Evolutionary conservation across 1,140 invertebrate species (phyloP), one percentile per base, ranked within the genome.

Genomic region (Ceratina calcarata): DNA sequence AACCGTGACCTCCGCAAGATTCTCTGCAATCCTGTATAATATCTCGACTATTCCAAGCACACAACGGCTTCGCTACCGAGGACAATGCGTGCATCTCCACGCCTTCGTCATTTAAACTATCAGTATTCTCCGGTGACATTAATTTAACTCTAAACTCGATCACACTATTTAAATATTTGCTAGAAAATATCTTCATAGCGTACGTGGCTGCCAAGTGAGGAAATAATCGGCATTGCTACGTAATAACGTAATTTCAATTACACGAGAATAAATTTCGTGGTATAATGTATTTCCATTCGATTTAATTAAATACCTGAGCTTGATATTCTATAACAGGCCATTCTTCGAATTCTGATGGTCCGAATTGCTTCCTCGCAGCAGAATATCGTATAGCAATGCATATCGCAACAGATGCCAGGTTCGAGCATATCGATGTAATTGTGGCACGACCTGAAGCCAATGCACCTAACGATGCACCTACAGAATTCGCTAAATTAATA

Each of bases 251-350:
- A 60, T 67, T 67, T 76, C 67, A 75, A 85, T 79, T 71, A 3
- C 32, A 45, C 51, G 24, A 64, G 20, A 57, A 49, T 72, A 32
- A 32, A 72, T 66, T 73, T 57, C 13, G 37, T 55, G 3, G 20
- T n/a, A 24, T 6, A 10, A 45, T 45, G 10, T 0, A 4, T 62
- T 53, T 68, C n/a, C 12, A 45, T 76, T 55, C 13, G 1, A 45
- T 0, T 68, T 3, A 93, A 94, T 94, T 87, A 96, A 95, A 92
- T 97, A 93, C 91, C 84, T 92, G 97, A 67, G 97, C 93, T 91
- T 97, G 97, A 93, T 99, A 99, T 91, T 99, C 98, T 70, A 99
- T 93, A 64, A 99, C 96, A 32, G 98, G 95, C 94, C 99, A 98
- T 68, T 94, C 93, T 74, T 94, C 93, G 37, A 94, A 91, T 15